Evolutionary conservation across 2,888 invertebrate species (phyloP).

Genomic region (Nomada ruficornis): DNA sequence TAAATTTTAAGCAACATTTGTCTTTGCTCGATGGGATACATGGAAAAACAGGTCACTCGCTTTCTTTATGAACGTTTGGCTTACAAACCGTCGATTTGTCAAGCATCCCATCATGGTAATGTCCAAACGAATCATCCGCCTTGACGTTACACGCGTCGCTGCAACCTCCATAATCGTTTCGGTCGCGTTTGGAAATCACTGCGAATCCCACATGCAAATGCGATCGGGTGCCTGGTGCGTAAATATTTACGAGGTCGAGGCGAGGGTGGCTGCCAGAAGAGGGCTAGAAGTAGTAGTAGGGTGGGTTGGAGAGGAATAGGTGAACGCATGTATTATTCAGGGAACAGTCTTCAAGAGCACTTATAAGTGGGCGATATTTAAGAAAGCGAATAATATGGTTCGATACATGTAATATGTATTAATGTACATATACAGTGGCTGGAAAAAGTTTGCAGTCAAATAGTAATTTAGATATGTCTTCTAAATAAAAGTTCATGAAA

Average conservation of each 20-base stretch:
- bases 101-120: neutral
- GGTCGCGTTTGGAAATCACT: slow-evolving; percentile 69
- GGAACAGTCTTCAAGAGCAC: slow-evolving; percentile 28
- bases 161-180: slow-evolving; percentile 36
- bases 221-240: slow-evolving; percentile 67
- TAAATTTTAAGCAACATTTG: too few relatives aligned
- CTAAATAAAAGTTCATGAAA: neutral
- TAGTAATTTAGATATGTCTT: too few relatives aligned
- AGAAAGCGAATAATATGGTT: slow-evolving; percentile 23
- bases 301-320: slow-evolving; percentile 15
- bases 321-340: slow-evolving; percentile 44
- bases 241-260: slow-evolving; percentile 76
- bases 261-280: slow-evolving; percentile 46
- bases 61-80: neutral
- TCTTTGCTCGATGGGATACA: neutral
- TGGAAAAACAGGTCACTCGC: neutral
- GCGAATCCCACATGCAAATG: slow-evolving; percentile 74
- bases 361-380: slow-evolving; percentile 37
- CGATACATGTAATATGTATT: neutral
- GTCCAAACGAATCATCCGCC: slow-evolving; percentile 10
- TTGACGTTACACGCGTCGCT: neutral
- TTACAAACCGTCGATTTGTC: slow-evolving; percentile 9
- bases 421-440: neutral
- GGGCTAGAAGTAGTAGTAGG: neutral
- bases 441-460: neutral